phyloP scores from a whole-genome alignment of 2,113 vertebrate genomes.

The Beaufortia kweichowensis region DNA sequence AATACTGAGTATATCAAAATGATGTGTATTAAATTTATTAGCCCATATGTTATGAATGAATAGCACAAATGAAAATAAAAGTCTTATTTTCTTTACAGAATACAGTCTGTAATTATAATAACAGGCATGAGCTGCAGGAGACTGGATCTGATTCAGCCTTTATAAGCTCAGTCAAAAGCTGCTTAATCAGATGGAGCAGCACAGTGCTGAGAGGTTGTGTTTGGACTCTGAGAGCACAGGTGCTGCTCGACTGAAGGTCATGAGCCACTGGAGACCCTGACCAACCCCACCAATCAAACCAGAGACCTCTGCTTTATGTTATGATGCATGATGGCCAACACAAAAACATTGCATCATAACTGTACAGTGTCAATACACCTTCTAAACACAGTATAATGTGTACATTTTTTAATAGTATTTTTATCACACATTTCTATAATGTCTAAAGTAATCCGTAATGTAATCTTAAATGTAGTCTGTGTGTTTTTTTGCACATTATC shows the following conservation, averaged over 20 bases:
- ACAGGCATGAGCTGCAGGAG: constrained; percentile 63
- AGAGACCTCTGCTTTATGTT: not conserved
- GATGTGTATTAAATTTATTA: not conserved
- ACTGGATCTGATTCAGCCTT: constrained; percentile 63
- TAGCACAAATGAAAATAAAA: not conserved
- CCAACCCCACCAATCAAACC: not conserved
- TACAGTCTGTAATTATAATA: constrained; percentile 54
- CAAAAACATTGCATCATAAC: not conserved
- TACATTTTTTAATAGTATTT: not conserved
- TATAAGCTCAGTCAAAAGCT: constrained; percentile 66
- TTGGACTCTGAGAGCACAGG: constrained; percentile 23
- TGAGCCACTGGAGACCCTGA: constrained; percentile 8
- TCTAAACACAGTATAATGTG: not conserved
- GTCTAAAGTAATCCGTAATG: too few relatives aligned
- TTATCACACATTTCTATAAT: not conserved
- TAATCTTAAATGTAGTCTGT: not conserved
- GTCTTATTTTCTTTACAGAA: constrained; percentile 28
- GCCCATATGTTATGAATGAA: not conserved
- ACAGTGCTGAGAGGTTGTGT: constrained; percentile 51
- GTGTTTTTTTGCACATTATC: not conserved
- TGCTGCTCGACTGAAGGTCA: constrained; percentile 60
- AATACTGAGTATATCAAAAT: not conserved
- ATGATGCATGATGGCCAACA: not conserved
- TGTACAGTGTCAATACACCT: not conserved
- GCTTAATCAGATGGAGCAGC: constrained; percentile 61